These are phyloP conservation scores for Archocentrus centrarchus DNA, from an alignment of 2,113 vertebrate species.

Conservation along the genomic window DNA sequence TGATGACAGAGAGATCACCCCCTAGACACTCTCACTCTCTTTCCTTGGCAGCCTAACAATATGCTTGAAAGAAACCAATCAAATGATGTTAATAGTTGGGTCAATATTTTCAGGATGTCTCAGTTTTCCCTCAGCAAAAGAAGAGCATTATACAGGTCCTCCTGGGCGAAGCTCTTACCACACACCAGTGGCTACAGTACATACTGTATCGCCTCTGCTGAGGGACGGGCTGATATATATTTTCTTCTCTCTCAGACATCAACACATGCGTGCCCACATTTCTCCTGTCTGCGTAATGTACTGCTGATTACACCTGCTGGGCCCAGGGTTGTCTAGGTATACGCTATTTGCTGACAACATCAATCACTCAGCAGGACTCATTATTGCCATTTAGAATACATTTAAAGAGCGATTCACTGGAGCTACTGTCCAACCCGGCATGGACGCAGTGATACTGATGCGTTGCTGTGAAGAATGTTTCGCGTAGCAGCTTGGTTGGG, in stretches of 20 bases:
- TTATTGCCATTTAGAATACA: slow-evolving; percentile 82
- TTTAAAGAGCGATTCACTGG: slow-evolving; percentile 70
- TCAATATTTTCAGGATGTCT: too few relatives aligned
- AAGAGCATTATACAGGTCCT: slow-evolving; percentile 69
- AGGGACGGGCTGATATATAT: slow-evolving; percentile 65
- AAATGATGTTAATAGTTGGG: slow-evolving; percentile 81
- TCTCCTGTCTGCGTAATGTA: slow-evolving; percentile 77
- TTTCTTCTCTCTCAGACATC: slow-evolving; percentile 60
- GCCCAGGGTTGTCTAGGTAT: slow-evolving; percentile 77
- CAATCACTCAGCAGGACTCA: slow-evolving; percentile 80
- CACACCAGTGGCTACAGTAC: slow-evolving; percentile 42
- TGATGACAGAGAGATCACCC: slow-evolving; percentile 60
- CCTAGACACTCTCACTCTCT: slow-evolving; percentile 52
- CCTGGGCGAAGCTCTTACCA: slow-evolving; percentile 50
- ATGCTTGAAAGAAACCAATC: slow-evolving; percentile 76
- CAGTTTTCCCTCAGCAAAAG: too few relatives aligned
- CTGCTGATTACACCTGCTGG: slow-evolving; percentile 82
- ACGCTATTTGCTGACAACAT: slow-evolving; percentile 75
- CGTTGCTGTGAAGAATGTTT: slow-evolving; percentile 44
- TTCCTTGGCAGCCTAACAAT: slow-evolving; percentile 65
- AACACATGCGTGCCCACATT: slow-evolving; percentile 74
- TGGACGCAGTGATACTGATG: slow-evolving; percentile 47
- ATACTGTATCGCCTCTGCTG: slow-evolving; percentile 34
- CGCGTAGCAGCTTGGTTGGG: neutral
- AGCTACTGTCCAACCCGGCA: slow-evolving; percentile 51